Percentiles rank a stretch among this genome's conserved stretches.
phyloP scores from a whole-genome alignment of 2,113 vertebrate genomes.

The Puma concolor region DNA sequence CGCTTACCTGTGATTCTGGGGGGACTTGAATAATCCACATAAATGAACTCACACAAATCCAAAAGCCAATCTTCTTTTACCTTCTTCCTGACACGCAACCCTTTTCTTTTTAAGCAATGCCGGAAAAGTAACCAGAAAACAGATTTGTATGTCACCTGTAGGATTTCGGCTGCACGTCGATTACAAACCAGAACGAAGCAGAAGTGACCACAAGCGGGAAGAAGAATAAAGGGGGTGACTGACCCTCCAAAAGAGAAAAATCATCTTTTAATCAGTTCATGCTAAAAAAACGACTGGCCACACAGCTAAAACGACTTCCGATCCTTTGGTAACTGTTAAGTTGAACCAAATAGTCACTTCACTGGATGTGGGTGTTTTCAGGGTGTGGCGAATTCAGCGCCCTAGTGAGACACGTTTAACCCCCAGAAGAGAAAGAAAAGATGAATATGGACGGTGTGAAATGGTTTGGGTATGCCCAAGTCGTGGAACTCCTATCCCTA shows the following conservation, averaged over 20 bases:
- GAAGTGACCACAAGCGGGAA: neutral
- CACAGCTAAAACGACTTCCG: neutral
- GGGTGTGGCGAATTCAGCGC: neutral
- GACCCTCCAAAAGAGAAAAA: slow-evolving; percentile 54
- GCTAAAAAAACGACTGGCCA: neutral
- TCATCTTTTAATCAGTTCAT: slow-evolving; percentile 18
- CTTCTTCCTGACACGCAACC: neutral
- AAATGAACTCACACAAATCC: slow-evolving; percentile 21
- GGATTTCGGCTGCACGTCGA: slow-evolving; percentile 47
- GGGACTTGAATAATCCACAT: neutral
- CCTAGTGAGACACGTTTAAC: neutral
- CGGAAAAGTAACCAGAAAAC: slow-evolving; percentile 31
- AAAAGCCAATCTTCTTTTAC: neutral
- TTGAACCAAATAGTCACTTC: slow-evolving; percentile 33
- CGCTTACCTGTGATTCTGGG: neutral
- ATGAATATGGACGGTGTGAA: neutral
- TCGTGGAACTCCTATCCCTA: neutral
- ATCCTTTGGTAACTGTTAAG: neutral
- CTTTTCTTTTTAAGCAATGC: slow-evolving; percentile 47
- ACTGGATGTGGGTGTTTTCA: slow-evolving; percentile 27
- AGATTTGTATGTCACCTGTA: slow-evolving; percentile 56
- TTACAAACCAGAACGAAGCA: slow-evolving; percentile 11
- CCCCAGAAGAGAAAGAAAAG: neutral
- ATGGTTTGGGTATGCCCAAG: neutral
- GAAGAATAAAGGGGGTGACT: slow-evolving; percentile 43